Conservation (phyloP, 2,113 vertebrate species). For the Tragelaphus buxtoni region DNA sequence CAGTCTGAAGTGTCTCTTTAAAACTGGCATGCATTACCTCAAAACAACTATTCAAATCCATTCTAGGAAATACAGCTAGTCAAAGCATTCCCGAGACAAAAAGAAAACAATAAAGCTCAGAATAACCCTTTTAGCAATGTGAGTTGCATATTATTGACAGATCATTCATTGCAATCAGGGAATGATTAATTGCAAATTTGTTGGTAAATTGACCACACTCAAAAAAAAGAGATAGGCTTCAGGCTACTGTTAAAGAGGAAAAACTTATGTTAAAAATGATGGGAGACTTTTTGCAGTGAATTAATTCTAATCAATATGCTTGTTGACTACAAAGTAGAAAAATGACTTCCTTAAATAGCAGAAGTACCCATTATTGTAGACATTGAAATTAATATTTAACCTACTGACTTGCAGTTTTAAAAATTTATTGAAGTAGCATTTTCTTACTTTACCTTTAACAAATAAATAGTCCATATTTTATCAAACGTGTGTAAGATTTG, state of each 20-base stretch:
- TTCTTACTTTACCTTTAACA: conserved; percentile 67
- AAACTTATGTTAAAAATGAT: conserved; percentile 80
- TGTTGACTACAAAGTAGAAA: conserved; percentile 79
- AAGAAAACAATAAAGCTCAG: conserved; percentile 78
- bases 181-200: conserved; percentile 85
- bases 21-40: conserved; percentile 78
- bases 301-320: conserved; percentile 83
- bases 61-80: conserved; percentile 79
- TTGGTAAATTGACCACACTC: conserved; percentile 78
- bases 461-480: conserved; percentile 34
- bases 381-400: conserved; percentile 85
- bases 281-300: conserved; percentile 78
- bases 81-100: conserved; percentile 81
- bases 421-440: conserved; percentile 61
- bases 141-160: conserved; percentile 79
- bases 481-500: conserved; percentile 22
- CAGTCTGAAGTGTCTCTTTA: conserved; percentile 80
- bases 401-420: conserved; percentile 55
- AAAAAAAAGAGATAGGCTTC: conserved; percentile 68
- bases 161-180: conserved; percentile 80
- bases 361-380: conserved; percentile 75
- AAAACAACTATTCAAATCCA: conserved; percentile 81
- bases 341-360: conserved; percentile 82
- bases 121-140: conserved; percentile 79
- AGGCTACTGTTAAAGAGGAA: conserved; percentile 75